A percentile compares a stretch with the other conserved stretches of the same genome.
These are phyloP conservation scores for Channa argus DNA, from an alignment of 2,113 vertebrate genomes.

Conservation along the genomic window DNA sequence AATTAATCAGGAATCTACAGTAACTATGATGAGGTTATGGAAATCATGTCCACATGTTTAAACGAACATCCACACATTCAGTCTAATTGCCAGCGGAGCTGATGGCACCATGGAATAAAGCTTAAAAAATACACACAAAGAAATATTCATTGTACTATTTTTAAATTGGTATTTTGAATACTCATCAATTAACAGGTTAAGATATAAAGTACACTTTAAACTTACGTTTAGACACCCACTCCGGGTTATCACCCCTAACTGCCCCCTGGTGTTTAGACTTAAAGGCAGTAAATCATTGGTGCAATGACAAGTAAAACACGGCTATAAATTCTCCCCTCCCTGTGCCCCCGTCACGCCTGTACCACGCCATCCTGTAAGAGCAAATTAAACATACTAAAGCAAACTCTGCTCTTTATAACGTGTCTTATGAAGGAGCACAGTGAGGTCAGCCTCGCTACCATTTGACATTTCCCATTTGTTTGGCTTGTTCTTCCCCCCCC, in stretches of 20 bases:
- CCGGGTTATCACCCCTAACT: slow-evolving; percentile 14
- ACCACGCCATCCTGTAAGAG: not conserved
- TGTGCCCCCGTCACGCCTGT: not conserved
- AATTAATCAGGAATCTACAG: too few relatives aligned
- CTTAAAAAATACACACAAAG: too few relatives aligned
- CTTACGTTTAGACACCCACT: not conserved
- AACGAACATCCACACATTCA: too few relatives aligned
- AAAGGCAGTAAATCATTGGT: slow-evolving; percentile 33
- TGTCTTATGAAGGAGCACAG: slow-evolving; percentile 3
- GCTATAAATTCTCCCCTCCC: slow-evolving; percentile 13
- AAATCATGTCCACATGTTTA: too few relatives aligned
- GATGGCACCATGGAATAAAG: too few relatives aligned
- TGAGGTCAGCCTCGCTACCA: not conserved
- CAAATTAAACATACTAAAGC: slow-evolving; percentile 11
- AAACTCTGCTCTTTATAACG: not conserved
- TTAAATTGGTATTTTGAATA: too few relatives aligned
- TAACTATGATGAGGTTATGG: too few relatives aligned
- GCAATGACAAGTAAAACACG: slow-evolving; percentile 42
- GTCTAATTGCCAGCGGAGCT: too few relatives aligned
- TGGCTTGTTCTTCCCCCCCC: not conserved
- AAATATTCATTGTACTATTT: too few relatives aligned
- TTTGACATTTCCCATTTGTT: slow-evolving; percentile 48
- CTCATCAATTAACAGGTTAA: too few relatives aligned
- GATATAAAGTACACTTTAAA: too few relatives aligned
- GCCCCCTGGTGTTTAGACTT: slow-evolving; percentile 7